Evolutionary conservation across 2,888 invertebrate genomes (phyloP), one percentile per base, ranked within the genome.

Genomic region (Neuroscelio doddi): DNA sequence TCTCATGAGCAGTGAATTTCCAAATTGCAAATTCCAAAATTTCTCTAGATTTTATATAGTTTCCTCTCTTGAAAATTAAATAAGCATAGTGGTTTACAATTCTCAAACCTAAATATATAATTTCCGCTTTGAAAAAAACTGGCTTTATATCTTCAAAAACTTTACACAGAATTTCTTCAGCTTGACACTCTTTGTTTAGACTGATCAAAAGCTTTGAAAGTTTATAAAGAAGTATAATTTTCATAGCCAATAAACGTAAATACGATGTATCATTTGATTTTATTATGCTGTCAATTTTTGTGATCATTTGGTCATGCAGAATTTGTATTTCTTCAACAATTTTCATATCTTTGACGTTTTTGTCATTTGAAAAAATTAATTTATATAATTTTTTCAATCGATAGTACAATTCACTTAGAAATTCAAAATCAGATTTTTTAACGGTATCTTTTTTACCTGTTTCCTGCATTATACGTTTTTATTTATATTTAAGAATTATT

Each of bases 61-160:
- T 85, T 21, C 87, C 87, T 44, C 87, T 76, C 73, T 88, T 88
- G 0, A 88, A 87, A 1, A 88, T 78, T 57, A 87, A 86, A 75
- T 88, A 89, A 51, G 89, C 87, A 45, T 88, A 80, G 64, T 89
- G 86, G 73, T 90, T 90, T 56, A 89, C 86, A 30, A 89, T 85
- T 74, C 89, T 85, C 45, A 89, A 82, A 32, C 87, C 83, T 56
- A 89, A 85, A 74, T 88, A 90, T 38, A 68, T 57, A 1, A 70
- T 39, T 55, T 71, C 70, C 3, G 52, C 39, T n/a, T 61, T 55
- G 10, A 57, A 50, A 12, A 59, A 44, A 29, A 55, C 41, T 14
- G 68, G 45, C 7, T 51, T 56, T 14, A 71, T 64, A 24, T 42
- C 32, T 3, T 65, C 21, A 1, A 70, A 38, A 3, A 67, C 67